Conservation (phyloP, 2,113 vertebrate genomes). For the Podarcis cretensis region DNA sequence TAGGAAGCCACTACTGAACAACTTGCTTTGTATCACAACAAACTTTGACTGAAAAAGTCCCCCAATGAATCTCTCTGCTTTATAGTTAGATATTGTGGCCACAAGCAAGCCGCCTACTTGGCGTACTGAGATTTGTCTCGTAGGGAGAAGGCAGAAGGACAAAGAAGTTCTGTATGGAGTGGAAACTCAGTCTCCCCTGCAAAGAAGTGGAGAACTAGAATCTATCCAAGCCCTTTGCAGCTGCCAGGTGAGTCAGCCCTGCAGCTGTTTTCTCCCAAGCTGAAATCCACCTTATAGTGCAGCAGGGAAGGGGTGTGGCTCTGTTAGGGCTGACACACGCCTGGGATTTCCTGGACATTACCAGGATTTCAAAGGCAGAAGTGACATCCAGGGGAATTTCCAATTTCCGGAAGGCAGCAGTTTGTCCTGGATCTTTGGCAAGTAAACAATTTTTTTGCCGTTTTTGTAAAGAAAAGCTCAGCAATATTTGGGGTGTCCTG, state of each 20-base stretch:
- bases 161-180: neutral
- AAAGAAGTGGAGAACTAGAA: neutral
- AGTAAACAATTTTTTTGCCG: too few species aligned
- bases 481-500: too few species aligned
- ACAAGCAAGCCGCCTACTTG: neutral
- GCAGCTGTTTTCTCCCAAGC: neutral
- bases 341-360: too few species aligned
- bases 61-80: too few species aligned
- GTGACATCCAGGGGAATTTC: too few species aligned
- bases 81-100: neutral
- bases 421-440: too few species aligned
- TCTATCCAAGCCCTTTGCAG: neutral
- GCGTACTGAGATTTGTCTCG: neutral
- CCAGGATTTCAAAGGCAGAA: too few species aligned
- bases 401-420: too few species aligned
- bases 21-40: too few species aligned
- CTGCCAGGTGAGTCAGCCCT: conserved; percentile 2
- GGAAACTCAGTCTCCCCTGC: neutral
- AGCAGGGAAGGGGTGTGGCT: neutral
- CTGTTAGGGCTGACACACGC: too few species aligned
- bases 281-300: neutral
- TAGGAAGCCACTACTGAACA: too few species aligned
- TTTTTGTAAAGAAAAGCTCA: too few species aligned
- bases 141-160: neutral
- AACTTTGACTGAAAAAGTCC: neutral